Conservation (phyloP, 1,140 invertebrate species). For the Brachionus asplanchnoidis region DNA sequence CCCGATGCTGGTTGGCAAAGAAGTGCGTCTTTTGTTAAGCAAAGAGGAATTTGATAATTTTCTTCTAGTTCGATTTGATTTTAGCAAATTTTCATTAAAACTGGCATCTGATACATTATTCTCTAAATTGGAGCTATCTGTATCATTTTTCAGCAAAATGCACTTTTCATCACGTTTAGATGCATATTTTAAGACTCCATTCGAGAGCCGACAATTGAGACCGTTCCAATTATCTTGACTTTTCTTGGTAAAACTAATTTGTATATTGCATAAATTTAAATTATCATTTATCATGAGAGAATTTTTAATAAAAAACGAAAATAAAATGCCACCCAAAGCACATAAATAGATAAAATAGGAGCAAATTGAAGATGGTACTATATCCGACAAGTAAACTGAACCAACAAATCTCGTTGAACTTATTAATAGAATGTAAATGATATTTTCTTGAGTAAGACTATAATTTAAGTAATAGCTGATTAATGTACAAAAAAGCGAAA, state of each 20-base stretch:
- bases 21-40: not conserved
- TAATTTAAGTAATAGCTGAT: not conserved
- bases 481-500: not conserved
- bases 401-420: conserved; percentile 5
- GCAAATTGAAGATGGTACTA: not conserved
- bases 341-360: conserved; percentile 22
- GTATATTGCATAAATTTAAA: conserved; percentile 30
- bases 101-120: conserved; percentile 13
- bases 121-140: conserved; percentile 15
- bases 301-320: not conserved
- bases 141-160: not conserved
- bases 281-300: not conserved
- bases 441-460: not conserved
- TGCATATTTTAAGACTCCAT: not conserved
- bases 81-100: conserved; percentile 6
- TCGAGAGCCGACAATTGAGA: not conserved
- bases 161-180: not conserved
- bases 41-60: not conserved
- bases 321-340: not conserved
- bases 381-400: not conserved
- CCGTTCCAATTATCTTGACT: not conserved
- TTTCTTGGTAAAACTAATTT: conserved; percentile 1
- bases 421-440: not conserved
- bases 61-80: not conserved
- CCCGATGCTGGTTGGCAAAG: not conserved